Conservation (phyloP, 2,888 invertebrate species). For the Laothoe populi region DNA sequence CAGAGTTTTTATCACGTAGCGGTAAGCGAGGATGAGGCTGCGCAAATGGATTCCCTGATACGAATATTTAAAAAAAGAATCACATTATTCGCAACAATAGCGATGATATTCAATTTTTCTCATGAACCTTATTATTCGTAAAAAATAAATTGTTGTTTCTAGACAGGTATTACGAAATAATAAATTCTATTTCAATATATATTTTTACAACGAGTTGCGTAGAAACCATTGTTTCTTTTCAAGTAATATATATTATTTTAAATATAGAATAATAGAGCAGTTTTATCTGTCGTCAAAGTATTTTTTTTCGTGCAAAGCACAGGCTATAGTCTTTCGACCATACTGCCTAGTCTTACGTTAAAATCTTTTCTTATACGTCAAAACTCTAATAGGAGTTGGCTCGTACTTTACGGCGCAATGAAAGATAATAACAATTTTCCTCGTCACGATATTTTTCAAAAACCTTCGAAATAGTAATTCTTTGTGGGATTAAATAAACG, state of each 20-base stretch:
- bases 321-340: no score
- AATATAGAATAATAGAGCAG: no score
- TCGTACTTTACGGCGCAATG: neutral
- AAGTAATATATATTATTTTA: no score
- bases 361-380: no score
- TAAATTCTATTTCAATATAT: neutral
- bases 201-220: neutral
- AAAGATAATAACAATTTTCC: neutral
- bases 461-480: slow-evolving; percentile 17
- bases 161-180: neutral
- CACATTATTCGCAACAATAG: slow-evolving; percentile 28
- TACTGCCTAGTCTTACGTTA: no score
- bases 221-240: neutral
- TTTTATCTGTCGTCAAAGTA: no score
- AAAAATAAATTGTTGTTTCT: neutral
- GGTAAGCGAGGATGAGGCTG: slow-evolving; percentile 42
- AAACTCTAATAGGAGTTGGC: no score
- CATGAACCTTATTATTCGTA: neutral
- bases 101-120: slow-evolving; percentile 20
- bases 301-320: no score
- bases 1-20: slow-evolving; percentile 63
- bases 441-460: neutral
- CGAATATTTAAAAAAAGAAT: slow-evolving; percentile 29
- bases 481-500: slow-evolving; percentile 24
- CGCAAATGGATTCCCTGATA: slow-evolving; percentile 41